Evolutionary conservation across 1,140 invertebrate species (phyloP).

Genomic region (Cecropterus lyciades): DNA sequence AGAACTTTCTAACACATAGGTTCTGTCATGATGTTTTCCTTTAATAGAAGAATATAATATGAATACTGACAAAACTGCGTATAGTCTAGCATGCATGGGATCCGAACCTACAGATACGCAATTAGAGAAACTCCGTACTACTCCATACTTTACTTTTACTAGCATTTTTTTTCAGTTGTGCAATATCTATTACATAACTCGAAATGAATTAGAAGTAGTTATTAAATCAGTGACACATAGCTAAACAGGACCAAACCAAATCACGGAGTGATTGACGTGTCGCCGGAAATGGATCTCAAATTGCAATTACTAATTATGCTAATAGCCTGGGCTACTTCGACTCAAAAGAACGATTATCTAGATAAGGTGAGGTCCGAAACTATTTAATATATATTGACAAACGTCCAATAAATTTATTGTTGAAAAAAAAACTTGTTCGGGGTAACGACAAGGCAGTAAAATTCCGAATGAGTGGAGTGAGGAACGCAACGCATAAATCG

Average conservation of each 20-base stretch:
- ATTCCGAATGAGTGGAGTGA: constrained; percentile 59
- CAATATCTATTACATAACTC: too few relatives aligned
- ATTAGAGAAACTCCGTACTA: too few relatives aligned
- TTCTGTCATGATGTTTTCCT: too few relatives aligned
- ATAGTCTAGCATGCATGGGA: too few relatives aligned
- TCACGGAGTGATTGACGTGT: constrained; percentile 19
- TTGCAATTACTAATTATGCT: background rate
- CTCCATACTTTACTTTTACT: too few relatives aligned
- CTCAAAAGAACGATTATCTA: constrained; percentile 5
- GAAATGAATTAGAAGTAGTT: too few relatives aligned
- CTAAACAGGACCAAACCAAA: background rate
- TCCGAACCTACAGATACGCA: too few relatives aligned
- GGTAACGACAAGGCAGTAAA: constrained; percentile 44
- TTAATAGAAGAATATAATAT: too few relatives aligned
- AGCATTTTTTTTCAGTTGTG: too few relatives aligned
- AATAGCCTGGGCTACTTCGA: background rate
- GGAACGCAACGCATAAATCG: constrained; percentile 62
- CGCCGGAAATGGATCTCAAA: constrained; percentile 17
- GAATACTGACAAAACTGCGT: too few relatives aligned
- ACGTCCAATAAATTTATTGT: constrained; percentile 45
- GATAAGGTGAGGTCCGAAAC: constrained; percentile 27
- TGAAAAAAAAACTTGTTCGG: constrained; percentile 35
- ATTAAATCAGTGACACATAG: constrained; percentile 6
- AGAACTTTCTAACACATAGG: too few relatives aligned
- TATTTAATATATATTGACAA: constrained; percentile 43